These are phyloP conservation scores for Morphnarchus princeps DNA, from an alignment of 2,113 vertebrate species.

Conservation along the genomic window DNA sequence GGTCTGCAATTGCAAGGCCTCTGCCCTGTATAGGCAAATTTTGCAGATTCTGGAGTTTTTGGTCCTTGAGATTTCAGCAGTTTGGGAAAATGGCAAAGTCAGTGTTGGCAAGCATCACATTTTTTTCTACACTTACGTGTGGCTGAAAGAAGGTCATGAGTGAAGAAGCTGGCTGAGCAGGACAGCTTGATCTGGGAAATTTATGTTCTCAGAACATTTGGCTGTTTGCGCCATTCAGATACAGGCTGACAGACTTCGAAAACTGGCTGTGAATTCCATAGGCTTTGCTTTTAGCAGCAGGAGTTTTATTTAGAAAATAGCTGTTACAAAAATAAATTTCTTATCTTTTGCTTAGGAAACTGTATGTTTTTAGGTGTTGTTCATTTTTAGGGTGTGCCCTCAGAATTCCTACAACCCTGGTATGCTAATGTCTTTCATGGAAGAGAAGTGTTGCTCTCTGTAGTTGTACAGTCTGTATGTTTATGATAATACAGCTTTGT, in stretches of 20 bases:
- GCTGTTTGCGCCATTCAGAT: neutral
- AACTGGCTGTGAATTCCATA: neutral
- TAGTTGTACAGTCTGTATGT: neutral
- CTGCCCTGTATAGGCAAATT: neutral
- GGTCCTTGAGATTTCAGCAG: neutral
- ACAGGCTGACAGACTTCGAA: neutral
- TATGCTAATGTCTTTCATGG: neutral
- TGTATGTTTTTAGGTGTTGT: neutral
- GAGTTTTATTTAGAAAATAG: neutral
- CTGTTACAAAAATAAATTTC: neutral
- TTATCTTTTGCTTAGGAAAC: neutral
- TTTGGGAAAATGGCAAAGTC: neutral
- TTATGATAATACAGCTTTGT: neutral
- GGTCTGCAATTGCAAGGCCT: neutral
- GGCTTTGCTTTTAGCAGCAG: neutral
- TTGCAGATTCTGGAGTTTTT: neutral
- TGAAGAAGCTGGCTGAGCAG: neutral
- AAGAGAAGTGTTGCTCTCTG: neutral
- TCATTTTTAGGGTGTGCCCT: neutral
- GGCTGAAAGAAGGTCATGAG: neutral
- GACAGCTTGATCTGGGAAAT: neutral
- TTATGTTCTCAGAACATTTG: neutral
- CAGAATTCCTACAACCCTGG: neutral
- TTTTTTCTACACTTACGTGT: neutral
- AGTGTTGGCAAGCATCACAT: fast-evolving